Base-by-base conservation (phyloP, 2,888 invertebrate species). In the Tachina grossa region DNA sequence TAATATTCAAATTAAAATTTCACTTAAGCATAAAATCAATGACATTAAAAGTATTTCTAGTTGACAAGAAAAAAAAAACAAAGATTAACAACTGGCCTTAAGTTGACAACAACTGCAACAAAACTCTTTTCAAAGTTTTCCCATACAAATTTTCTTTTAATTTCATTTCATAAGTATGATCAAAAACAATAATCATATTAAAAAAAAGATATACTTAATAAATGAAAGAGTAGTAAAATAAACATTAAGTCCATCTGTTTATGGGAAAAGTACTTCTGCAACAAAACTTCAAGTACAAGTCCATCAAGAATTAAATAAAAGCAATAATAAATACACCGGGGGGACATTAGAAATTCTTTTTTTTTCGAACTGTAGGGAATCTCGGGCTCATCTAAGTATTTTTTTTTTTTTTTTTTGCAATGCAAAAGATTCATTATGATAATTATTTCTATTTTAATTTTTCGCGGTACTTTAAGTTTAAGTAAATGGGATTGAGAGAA, bases 21-120 rank as follows among this genome's bases (percentile, higher is more conserved):
- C 71, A 77, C 51, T 78, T 71, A 59, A 82, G 74, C 78, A 82
- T 74, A 69, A 82, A 82, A 85, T 75, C 85, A 82, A 85, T 85
- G 85, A 75, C 82, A 78, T 79, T 85, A 69, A 41, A 81, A 66
- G 53, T 47, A 39, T 49, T 51, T 43, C 13, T 43, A 71, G 16
- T 77, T 69, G 45, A 78, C 59, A 53, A 45, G 31, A 59, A 61
- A 59, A 61, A 31, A 53, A 61, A 61, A 61, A 74, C 14, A 47
- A 65, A 14, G 19, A 61, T 31, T 31, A 78, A 45, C 59, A 39
- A 65, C 53, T 69, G 57, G 11, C 16, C 57, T 31, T 16, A 65
- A 71, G 55, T 65, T 65, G 49, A 47, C 43, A 69, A 41, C 57
- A 65, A 77, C 57, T 41, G 41, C 19, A 47, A 13, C 41, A 55